Evolutionary conservation across 2,888 invertebrate genomes (phyloP), one percentile per base, ranked within the genome.

Genomic region (Hetaerina titia): DNA sequence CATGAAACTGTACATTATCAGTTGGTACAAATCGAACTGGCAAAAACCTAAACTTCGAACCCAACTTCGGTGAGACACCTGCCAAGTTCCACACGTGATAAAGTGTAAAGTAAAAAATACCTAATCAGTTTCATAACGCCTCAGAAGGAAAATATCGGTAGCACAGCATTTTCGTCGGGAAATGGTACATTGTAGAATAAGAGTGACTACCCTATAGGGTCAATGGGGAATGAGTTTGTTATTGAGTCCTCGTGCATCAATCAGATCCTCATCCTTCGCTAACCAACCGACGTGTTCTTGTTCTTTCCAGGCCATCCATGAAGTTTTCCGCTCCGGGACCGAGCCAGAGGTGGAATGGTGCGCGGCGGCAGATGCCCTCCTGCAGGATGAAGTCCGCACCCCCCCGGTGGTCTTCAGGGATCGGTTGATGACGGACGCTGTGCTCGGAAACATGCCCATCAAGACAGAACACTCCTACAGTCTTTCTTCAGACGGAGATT

Each of bases 381-480:
- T 92, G 1, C 92, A 92, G 92, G 92, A 92, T 69, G 92, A 92
- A 8, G 92, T 92, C 2, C 92, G 92, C 17, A 92, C 92, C 9
- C 92, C 92, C 8, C 92, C 95, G 6, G 98, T 99, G 95, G 98
- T 99, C 95, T 97, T 99, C 60, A 98, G 99, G 97, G 99, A 99
- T 97, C 98, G 98, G 96, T 97, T 99, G 96, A 98, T 99, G 98
- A 98, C 98, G 19, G 99, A 98, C 96, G 99, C 99, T 7, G 98
- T 98, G 56, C 97, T 99, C 94, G 98, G 98, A 95, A 98, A 98
- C 94, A 96, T 96, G 64, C 99, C 99, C 96, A 99, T 99, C 96
- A 99, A 99, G 97, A 98, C 98, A 95, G 99, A 99, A 97, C 99
- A 99, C 97, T 99, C 99, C 95, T 99, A 99, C 97, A 99, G 99